phyloP scores from a whole-genome alignment of 2,113 vertebrate genomes.

The Ancistrus triradiatus region DNA sequence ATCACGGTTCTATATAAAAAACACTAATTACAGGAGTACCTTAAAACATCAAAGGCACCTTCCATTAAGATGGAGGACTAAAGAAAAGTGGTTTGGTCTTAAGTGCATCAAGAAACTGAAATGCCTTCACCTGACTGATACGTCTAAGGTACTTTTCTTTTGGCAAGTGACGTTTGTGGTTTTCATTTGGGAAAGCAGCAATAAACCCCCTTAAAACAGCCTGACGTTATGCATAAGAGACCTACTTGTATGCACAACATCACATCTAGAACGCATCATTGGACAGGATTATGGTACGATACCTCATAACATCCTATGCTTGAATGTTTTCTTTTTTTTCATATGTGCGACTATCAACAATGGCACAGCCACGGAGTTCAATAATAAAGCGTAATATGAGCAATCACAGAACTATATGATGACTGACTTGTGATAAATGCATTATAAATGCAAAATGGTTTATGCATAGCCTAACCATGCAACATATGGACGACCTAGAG shows the following conservation, averaged over 20 bases:
- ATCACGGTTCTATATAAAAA: slow-evolving; percentile 8
- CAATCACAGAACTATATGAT: slow-evolving; percentile 2
- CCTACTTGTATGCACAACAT: slow-evolving; percentile 15
- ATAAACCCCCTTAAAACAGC: slow-evolving; percentile 8
- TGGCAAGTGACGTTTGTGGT: slow-evolving; percentile 4
- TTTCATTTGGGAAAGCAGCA: slow-evolving; percentile 26
- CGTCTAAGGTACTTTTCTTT: slow-evolving; percentile 13
- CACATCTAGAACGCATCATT: slow-evolving; percentile 11
- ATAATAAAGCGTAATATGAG: background rate
- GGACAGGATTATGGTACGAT: background rate
- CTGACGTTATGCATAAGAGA: slow-evolving; percentile 7
- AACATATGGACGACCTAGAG: slow-evolving; percentile 6
- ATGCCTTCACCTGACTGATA: slow-evolving; percentile 28
- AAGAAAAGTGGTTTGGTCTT: slow-evolving; percentile 39
- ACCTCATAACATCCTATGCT: background rate
- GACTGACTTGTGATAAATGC: background rate
- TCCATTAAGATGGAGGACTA: slow-evolving; percentile 34
- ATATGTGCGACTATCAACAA: background rate
- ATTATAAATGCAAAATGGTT: slow-evolving; percentile 32
- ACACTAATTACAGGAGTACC: slow-evolving; percentile 39
- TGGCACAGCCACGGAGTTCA: background rate
- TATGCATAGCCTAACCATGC: slow-evolving; percentile 24
- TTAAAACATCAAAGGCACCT: slow-evolving; percentile 41
- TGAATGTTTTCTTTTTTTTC: background rate
- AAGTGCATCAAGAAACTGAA: slow-evolving; percentile 33